Conservation (phyloP, 2,888 invertebrate genomes). For the Bugulina stolonifera region DNA sequence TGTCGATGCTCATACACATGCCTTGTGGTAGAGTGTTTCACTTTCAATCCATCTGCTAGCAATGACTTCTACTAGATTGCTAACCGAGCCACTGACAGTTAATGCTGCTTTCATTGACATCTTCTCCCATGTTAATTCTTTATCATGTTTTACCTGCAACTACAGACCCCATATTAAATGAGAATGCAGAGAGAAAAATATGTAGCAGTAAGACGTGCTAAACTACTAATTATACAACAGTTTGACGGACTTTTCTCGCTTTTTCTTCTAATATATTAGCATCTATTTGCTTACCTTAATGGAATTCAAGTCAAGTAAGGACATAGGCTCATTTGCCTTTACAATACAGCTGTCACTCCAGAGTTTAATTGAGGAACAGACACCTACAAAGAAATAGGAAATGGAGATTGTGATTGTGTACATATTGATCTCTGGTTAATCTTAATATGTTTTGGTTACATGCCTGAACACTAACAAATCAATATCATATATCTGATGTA, state of each 20-base stretch:
- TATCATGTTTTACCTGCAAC: background rate
- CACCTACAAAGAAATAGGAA: background rate
- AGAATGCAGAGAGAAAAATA: too few relatives aligned
- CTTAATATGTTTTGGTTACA: too few relatives aligned
- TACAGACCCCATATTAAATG: background rate
- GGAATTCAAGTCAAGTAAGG: background rate
- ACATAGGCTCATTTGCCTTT: background rate
- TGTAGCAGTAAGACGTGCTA: too few relatives aligned
- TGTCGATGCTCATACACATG: too few relatives aligned
- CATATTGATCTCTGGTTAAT: too few relatives aligned
- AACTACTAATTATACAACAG: too few relatives aligned
- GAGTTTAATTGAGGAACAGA: background rate
- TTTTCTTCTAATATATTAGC: too few relatives aligned
- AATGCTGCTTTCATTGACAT: background rate
- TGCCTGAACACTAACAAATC: too few relatives aligned
- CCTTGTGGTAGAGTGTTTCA: slow-evolving; percentile 11
- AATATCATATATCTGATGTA: too few relatives aligned
- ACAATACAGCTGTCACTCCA: background rate
- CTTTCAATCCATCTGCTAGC: slow-evolving; percentile 4
- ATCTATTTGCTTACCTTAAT: background rate
- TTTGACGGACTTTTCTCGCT: too few relatives aligned
- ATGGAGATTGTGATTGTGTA: too few relatives aligned
- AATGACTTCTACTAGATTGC: background rate
- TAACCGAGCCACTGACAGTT: background rate
- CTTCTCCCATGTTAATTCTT: slow-evolving; percentile 6